Evolutionary conservation across 2,797 vertebrate species (phyloP).

Genomic region (Synaphobranchus kaupii): DNA sequence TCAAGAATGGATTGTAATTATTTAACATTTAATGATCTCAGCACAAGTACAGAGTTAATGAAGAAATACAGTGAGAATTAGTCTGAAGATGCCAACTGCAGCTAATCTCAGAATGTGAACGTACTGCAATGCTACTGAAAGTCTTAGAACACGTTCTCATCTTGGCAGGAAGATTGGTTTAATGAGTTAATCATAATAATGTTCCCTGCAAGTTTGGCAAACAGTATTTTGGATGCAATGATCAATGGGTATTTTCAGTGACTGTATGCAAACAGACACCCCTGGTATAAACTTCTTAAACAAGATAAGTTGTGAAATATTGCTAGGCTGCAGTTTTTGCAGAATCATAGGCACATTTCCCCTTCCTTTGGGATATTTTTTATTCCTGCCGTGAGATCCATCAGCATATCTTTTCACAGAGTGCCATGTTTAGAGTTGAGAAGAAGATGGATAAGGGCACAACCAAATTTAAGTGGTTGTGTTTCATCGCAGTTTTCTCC

Average conservation of each 20-base stretch:
- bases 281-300: slow-evolving; percentile 7
- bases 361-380: slow-evolving; percentile 6
- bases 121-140: background rate
- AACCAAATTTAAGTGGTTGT: background rate
- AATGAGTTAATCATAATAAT: background rate
- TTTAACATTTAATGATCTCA: background rate
- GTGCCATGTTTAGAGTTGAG: slow-evolving; percentile 12
- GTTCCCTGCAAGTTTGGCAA: background rate
- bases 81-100: background rate
- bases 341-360: slow-evolving; percentile 28
- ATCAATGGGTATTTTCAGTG: background rate
- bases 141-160: background rate
- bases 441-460: slow-evolving; percentile 14
- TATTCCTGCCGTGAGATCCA: slow-evolving; percentile 25
- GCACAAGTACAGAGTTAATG: slow-evolving; percentile 24
- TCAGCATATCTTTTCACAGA: slow-evolving; percentile 5
- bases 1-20: background rate
- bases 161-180: background rate
- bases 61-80: background rate
- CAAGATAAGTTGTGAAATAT: slow-evolving; percentile 9
- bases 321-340: slow-evolving; percentile 3
- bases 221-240: background rate
- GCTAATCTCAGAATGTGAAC: slow-evolving; percentile 16
- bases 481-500: background rate
- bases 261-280: background rate